Evolutionary conservation across 2,113 vertebrate genomes (phyloP).

Genomic region (Copsychus sechellarum): DNA sequence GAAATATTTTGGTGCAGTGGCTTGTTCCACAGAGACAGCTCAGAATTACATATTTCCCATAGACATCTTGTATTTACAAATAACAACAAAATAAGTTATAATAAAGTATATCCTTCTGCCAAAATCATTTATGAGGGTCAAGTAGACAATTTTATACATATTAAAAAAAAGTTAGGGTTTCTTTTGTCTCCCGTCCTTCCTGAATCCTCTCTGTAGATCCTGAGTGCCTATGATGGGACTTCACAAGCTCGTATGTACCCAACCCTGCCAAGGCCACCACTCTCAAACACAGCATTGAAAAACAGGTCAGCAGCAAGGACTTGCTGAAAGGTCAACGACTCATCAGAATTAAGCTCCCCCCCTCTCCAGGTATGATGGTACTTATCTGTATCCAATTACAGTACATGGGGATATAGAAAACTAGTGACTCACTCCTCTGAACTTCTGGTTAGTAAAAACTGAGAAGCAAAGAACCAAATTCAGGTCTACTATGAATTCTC

Average conservation of each 20-base stretch:
- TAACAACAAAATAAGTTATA: conserved; percentile 81
- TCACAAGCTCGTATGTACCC: not conserved
- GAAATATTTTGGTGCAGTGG: conserved; percentile 72
- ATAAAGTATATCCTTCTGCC: conserved; percentile 79
- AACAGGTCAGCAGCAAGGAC: not conserved
- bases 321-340: not conserved
- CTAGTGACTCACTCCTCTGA: not conserved
- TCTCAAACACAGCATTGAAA: not conserved
- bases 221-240: not conserved
- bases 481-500: not conserved
- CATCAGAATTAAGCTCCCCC: not conserved
- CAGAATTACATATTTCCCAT: conserved; percentile 78
- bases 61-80: conserved; percentile 84
- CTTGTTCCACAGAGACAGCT: conserved; percentile 69
- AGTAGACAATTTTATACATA: conserved; percentile 13
- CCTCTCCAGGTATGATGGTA: not conserved
- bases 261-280: not conserved
- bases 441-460: not conserved
- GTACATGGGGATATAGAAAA: not conserved
- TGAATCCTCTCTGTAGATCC: not conserved
- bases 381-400: not conserved
- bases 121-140: conserved; percentile 43
- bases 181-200: not conserved
- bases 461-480: not conserved
- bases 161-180: not conserved